Base-by-base conservation (phyloP, 37 sponge, comb jelly and placozoan genomes). In the Petrosia ficiformis region DNA sequence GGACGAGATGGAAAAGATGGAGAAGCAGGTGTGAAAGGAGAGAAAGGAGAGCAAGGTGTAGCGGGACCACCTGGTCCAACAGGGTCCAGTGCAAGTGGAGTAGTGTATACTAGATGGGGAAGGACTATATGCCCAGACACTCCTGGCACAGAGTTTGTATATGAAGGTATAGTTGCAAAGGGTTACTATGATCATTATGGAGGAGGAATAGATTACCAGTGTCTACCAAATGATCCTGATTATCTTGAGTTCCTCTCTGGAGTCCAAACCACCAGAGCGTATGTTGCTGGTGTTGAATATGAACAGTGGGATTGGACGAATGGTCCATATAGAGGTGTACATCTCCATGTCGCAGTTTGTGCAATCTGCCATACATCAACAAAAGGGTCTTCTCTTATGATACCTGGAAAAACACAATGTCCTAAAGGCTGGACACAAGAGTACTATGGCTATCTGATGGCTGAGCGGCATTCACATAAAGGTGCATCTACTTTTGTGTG, bases 381-480 rank as follows among this genome's bases (percentile, higher is more conserved):
- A 25, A 40, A 78, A 22, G 68, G 25, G 29, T 63, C 66, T 42
- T 59, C 58, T 22, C 2, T 71, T 8, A 77, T 77, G 72, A 71
- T 84, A 32, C 84, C 84, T 38, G 84, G 72, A 67, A 71, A 28
- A 33, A 31, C 32, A 30, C 11, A 38, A 24, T 84, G 84, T 43
- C 84, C 78, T 28, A 14, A 65, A 36, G 42, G 29, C 22, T 84
- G 77, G 84, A 84, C 84, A 26, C 24, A 16, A 28, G 84, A 84
- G 78, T 84, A 84, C 78, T 38, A 22, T 77, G 84, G 84, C 35
- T 84, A 75, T 36, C 64, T 84, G 25, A 77, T 84, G 78, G 56
- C 71, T 37, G 72, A 59, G 33, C 16, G 25, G 22, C n/a, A 68
- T 68, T 2, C 1, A 1, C 69, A 78, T 25, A n/a, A n/a, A n/a